Percentiles rank a stretch among this genome's conserved stretches.
phyloP scores from a whole-genome alignment of 2,888 invertebrate species.

The Phrixothrix hirtus region DNA sequence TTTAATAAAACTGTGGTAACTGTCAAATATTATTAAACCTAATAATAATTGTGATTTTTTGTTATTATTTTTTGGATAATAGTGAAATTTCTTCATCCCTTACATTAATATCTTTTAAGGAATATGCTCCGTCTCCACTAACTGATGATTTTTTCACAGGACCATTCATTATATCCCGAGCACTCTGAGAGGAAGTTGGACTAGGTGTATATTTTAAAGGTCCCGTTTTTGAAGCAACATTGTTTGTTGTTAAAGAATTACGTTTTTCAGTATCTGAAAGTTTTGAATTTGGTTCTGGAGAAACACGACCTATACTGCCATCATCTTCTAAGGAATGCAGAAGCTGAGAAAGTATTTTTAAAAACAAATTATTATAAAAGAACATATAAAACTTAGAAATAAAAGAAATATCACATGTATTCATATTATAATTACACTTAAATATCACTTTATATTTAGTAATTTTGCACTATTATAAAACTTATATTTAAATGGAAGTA shows the following conservation, averaged over 20 bases:
- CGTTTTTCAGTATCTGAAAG: constrained; percentile 5
- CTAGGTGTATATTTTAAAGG: constrained; percentile 45
- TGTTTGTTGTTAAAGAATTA: constrained; percentile 18
- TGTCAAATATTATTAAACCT: constrained; percentile 17
- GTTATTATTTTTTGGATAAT: constrained; percentile 53
- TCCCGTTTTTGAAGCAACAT: constrained; percentile 45
- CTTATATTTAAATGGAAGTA: too few species aligned
- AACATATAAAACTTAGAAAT: not conserved
- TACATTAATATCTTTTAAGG: constrained; percentile 14
- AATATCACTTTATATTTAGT: too few species aligned
- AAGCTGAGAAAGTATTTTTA: constrained; percentile 57
- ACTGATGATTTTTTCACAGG: constrained; percentile 41
- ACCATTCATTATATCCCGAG: constrained; percentile 47
- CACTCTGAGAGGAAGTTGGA: constrained; percentile 45
- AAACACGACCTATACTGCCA: constrained; percentile 56
- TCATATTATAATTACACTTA: too few species aligned
- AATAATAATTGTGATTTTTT: constrained; percentile 11
- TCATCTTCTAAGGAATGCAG: constrained; percentile 79
- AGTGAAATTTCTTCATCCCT: constrained; percentile 50
- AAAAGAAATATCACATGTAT: too few species aligned
- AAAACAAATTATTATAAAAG: not conserved
- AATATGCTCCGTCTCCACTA: constrained; percentile 10
- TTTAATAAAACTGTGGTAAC: constrained; percentile 16
- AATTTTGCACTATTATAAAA: too few species aligned
- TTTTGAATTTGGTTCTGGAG: constrained; percentile 37